phyloP scores from a whole-genome alignment of 1,140 invertebrate genomes.

The Panagrolaimus sp. region DNA sequence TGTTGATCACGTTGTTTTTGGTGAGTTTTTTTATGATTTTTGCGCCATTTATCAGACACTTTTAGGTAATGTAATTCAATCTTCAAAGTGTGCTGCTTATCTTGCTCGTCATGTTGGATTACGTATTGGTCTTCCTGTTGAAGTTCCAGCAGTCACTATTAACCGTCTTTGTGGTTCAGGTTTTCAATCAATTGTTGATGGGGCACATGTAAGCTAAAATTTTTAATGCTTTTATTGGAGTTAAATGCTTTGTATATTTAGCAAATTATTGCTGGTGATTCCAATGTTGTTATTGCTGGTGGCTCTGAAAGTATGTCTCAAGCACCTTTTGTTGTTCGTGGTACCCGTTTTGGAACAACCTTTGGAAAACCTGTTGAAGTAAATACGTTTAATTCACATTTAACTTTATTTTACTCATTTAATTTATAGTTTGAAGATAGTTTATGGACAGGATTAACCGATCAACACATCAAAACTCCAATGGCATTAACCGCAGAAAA shows the following conservation, averaged over 20 bases:
- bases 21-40: constrained; percentile 61
- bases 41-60: constrained; percentile 17
- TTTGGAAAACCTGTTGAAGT: constrained; percentile 71
- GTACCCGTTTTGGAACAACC: constrained; percentile 81
- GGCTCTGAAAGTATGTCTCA: constrained; percentile 93
- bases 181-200: constrained; percentile 85
- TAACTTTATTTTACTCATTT: not conserved
- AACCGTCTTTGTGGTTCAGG: constrained; percentile 77
- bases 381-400: constrained; percentile 12
- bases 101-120: constrained; percentile 79
- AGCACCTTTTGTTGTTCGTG: constrained; percentile 79
- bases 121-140: constrained; percentile 74
- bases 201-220: constrained; percentile 67
- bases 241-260: too few relatives aligned
- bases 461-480: constrained; percentile 80
- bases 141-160: constrained; percentile 60
- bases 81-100: constrained; percentile 77
- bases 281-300: constrained; percentile 80
- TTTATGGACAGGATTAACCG: constrained; percentile 83
- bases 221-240: too few relatives aligned
- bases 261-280: constrained; percentile 78
- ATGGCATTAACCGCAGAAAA: constrained; percentile 98
- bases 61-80: constrained; percentile 64
- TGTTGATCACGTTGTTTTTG: constrained; percentile 69
- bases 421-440: constrained; percentile 75